A percentile compares a stretch with the other conserved stretches of the same genome.
phyloP scores from a whole-genome alignment of 2,797 vertebrate genomes.

The Rousettus madagascariensis region DNA sequence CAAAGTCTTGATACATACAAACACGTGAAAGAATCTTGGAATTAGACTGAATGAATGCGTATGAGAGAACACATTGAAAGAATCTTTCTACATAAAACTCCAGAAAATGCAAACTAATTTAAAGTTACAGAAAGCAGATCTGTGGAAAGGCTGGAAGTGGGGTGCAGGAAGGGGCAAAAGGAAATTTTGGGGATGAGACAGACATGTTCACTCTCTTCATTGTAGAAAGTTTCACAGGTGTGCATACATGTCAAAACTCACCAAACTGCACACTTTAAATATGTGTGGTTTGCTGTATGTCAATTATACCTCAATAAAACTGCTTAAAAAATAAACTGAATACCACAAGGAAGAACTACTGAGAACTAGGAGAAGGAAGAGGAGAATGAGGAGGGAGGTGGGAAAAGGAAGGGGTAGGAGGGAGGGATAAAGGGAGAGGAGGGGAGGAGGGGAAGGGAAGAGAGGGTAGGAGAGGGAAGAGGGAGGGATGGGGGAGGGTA shows the following conservation, averaged over 20 bases:
- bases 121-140: not conserved
- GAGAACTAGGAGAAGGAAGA: not conserved
- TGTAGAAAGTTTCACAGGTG: not conserved
- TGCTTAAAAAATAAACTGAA: not conserved
- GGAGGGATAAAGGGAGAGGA: accelerated
- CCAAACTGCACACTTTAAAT: not conserved
- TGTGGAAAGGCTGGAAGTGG: not conserved
- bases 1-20: not conserved
- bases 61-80: not conserved
- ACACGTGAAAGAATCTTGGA: not conserved
- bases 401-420: no score
- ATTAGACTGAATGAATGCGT: not conserved
- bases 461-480: no score
- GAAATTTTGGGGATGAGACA: no score
- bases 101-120: not conserved
- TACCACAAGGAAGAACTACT: not conserved
- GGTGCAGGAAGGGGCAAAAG: not conserved
- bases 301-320: not conserved
- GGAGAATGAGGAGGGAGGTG: no score
- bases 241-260: not conserved
- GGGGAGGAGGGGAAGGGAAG: no score
- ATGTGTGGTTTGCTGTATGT: not conserved
- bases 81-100: not conserved
- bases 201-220: not conserved
- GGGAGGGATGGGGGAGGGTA: no score